phyloP scores from a whole-genome alignment of 2,888 invertebrate genomes.

The Resseliella maxima region DNA sequence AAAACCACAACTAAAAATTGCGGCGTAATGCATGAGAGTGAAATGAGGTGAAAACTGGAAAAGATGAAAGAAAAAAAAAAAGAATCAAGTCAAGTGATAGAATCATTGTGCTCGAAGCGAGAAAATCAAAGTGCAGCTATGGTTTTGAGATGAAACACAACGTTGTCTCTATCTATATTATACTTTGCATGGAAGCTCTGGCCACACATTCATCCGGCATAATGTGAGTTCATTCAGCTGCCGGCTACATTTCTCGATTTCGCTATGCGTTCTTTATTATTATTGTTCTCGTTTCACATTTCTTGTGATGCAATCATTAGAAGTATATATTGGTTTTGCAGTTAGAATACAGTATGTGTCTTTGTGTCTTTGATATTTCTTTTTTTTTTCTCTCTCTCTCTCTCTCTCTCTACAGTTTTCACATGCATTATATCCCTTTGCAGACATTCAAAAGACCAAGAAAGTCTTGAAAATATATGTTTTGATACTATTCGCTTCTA shows the following conservation, averaged over 20 bases:
- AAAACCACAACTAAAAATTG: background rate
- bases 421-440: no score
- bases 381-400: background rate
- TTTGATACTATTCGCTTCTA: no score
- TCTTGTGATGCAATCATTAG: background rate
- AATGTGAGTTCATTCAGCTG: background rate
- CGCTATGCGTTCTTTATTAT: slow-evolving; percentile 3
- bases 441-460: no score
- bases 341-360: background rate
- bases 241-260: background rate
- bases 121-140: slow-evolving; percentile 30
- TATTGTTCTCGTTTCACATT: slow-evolving; percentile 30
- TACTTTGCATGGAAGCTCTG: background rate
- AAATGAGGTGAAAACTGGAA: slow-evolving; percentile 16
- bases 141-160: background rate
- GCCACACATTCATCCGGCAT: background rate
- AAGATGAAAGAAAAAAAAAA: no score
- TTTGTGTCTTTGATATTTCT: background rate
- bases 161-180: background rate
- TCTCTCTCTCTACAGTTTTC: background rate
- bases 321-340: background rate
- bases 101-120: slow-evolving; percentile 18
- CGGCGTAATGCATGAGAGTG: background rate
- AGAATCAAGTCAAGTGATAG: slow-evolving; percentile 1
- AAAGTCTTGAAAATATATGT: no score